Base-by-base conservation (phyloP, 2,797 vertebrate species). In the Borostomias antarcticus region DNA sequence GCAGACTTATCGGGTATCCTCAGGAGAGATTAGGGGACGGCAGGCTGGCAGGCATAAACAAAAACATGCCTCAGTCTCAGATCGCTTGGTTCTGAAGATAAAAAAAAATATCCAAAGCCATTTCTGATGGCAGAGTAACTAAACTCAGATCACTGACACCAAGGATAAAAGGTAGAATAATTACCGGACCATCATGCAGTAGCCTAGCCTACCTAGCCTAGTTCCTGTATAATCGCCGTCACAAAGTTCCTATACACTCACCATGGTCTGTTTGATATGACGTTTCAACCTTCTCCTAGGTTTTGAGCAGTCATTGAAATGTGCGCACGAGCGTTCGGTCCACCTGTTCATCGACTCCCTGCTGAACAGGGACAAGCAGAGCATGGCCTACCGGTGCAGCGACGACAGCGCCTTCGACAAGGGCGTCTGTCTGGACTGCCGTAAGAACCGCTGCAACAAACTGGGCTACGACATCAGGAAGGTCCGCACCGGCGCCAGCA, bases 301-400 rank as follows among this genome's bases (percentile, higher is more conserved):
- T 43, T 90, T 93, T 13, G 66, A 90, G 69, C 92, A 95, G 87
- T 93, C 95, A 0, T 90, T 98, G 70, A 99, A 98, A 72, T 99
- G 97, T 45, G 92, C 96, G 65, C 98, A 99, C 0, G 96, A 97
- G 83, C 91, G 96, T 5, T 95, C 96, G 0, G 95, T 98, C 32
- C 94, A 98, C 70, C 90, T 99, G 5, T 97, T 98, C 83, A 94
- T 98, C 0, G 96, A 98, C 87, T 98, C 97, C 0, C 63, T 98
- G 66, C 83, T 93, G 60, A 93, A 97, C 52, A 71, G 87, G 0
- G 82, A 94, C 71, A 89, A 90, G 86, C 94, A 93, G 81, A 97
- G 89, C 82, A 90, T 40, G n/a, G 96, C 92, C 51, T 99, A 96
- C 90, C 87, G 85, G 86, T 99, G 97, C 89, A 91, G 80, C 0